phyloP scores from a whole-genome alignment of 2,797 vertebrate genomes.

The Tiaroga cobitis region DNA sequence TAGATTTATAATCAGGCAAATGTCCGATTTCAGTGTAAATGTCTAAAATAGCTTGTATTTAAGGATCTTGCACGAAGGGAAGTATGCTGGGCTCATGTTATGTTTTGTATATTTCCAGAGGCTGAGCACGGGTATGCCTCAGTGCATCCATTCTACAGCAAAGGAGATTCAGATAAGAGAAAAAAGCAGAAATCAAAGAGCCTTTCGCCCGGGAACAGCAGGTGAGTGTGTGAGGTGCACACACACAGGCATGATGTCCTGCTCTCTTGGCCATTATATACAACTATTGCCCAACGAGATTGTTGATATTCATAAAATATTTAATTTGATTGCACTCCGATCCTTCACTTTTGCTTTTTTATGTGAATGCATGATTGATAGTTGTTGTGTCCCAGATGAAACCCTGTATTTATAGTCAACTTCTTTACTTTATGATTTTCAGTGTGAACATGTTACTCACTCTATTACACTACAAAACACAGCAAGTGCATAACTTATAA shows the following conservation, averaged over 20 bases:
- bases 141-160: conserved; percentile 75
- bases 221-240: conserved; percentile 69
- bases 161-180: conserved; percentile 72
- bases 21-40: not conserved
- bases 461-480: not conserved
- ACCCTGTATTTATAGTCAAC: too few relatives aligned
- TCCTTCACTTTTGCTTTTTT: not conserved
- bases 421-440: not conserved
- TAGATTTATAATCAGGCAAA: not conserved
- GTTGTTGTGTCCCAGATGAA: not conserved
- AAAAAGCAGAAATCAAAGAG: conserved; percentile 80
- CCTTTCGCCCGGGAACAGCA: conserved; percentile 77
- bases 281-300: not conserved
- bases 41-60: not conserved
- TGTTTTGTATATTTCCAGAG: conserved; percentile 71
- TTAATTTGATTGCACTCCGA: not conserved
- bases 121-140: conserved; percentile 95
- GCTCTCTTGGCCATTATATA: too few relatives aligned
- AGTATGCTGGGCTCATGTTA: not conserved
- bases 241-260: too few relatives aligned
- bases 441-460: not conserved
- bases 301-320: not conserved
- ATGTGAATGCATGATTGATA: not conserved
- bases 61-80: not conserved
- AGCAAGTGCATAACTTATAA: not conserved